Evolutionary conservation across 2,113 vertebrate species (phyloP).

Genomic region (Odontophorus gujanensis): DNA sequence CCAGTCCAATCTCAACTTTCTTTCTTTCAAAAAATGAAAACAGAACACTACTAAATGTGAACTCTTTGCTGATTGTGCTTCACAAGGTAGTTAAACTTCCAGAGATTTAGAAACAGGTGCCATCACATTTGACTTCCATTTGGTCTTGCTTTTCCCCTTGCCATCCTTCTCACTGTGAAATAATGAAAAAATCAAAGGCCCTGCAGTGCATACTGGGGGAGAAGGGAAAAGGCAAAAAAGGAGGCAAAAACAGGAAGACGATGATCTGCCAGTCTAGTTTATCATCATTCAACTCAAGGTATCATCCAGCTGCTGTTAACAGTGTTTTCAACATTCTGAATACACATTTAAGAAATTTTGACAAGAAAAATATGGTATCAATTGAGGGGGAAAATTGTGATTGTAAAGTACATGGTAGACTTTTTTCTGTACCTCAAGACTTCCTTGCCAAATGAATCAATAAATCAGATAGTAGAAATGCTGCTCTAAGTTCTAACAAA

Average conservation of each 20-base stretch:
- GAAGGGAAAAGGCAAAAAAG: constrained; percentile 62
- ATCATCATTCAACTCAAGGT: background rate
- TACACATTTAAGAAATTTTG: constrained; percentile 21
- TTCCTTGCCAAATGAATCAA: constrained; percentile 18
- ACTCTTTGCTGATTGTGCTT: constrained; percentile 29
- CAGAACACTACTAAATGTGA: constrained; percentile 2
- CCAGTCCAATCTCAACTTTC: constrained; percentile 44
- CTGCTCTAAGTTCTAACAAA: constrained; percentile 28
- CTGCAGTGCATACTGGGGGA: constrained; percentile 53
- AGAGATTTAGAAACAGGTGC: constrained; percentile 25
- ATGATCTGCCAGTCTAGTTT: background rate
- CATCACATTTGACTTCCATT: constrained; percentile 52
- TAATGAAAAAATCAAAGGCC: constrained; percentile 48
- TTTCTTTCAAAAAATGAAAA: constrained; percentile 44
- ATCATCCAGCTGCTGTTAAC: constrained; percentile 20
- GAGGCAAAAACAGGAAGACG: constrained; percentile 55
- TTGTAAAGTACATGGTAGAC: background rate
- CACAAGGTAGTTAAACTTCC: constrained; percentile 57
- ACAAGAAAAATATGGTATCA: constrained; percentile 41
- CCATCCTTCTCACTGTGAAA: constrained; percentile 46
- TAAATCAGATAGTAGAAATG: constrained; percentile 43
- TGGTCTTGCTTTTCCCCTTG: constrained; percentile 52
- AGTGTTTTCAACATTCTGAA: constrained; percentile 37
- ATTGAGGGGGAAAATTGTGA: background rate
- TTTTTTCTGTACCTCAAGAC: constrained; percentile 32